A percentile compares a stretch with the other conserved stretches of the same genome.
Evolutionary conservation across 2,113 vertebrate genomes (phyloP).

Genomic region (Apeltes quadracus): DNA sequence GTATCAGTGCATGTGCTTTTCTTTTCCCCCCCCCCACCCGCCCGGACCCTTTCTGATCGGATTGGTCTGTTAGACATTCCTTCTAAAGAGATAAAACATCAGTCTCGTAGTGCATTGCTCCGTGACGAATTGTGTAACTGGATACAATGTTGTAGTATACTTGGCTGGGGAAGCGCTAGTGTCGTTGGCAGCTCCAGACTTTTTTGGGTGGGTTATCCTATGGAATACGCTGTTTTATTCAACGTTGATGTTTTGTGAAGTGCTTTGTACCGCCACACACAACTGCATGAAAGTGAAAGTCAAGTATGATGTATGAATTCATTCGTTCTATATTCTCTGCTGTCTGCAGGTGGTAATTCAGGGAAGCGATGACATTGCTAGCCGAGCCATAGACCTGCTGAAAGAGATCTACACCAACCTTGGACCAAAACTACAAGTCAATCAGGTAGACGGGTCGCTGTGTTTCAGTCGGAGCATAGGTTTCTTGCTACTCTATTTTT

Average conservation of each 20-base stretch:
- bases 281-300: neutral
- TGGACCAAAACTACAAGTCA: slow-evolving; percentile 97
- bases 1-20: neutral
- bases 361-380: slow-evolving; percentile 97
- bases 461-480: neutral
- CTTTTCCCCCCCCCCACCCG: too few species aligned
- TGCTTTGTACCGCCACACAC: neutral
- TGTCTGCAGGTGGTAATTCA: slow-evolving; percentile 94
- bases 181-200: neutral
- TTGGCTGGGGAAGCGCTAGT: neutral
- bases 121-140: neutral
- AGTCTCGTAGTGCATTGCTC: neutral
- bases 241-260: neutral
- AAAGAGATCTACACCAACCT: slow-evolving; percentile 99
- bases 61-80: neutral
- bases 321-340: neutral
- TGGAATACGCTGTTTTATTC: too few species aligned
- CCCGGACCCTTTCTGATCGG: neutral
- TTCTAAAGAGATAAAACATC: neutral
- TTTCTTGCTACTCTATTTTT: neutral
- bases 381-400: slow-evolving; percentile 96
- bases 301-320: neutral
- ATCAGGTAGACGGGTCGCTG: slow-evolving; percentile 87
- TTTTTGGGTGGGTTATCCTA: too few species aligned
- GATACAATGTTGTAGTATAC: neutral